Conservation (phyloP, 1,140 invertebrate genomes). For the Polypedilum vanderplanki region DNA sequence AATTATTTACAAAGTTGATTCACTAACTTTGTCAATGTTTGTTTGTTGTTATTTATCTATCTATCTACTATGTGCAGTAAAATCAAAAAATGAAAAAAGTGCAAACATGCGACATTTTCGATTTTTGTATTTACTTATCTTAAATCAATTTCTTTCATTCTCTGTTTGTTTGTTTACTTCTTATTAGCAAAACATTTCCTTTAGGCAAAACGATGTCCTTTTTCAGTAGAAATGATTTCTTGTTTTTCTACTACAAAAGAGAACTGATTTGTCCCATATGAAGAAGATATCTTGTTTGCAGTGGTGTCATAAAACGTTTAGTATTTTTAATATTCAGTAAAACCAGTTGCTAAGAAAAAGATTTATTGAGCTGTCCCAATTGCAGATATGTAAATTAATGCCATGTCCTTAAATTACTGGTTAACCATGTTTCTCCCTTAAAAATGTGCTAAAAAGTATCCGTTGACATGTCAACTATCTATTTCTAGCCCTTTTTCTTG, state of each 20-base stretch:
- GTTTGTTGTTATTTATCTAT: not conserved
- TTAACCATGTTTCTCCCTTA: constrained; percentile 23
- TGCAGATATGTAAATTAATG: constrained; percentile 21
- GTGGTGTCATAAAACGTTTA: not conserved
- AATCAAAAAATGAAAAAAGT: not conserved
- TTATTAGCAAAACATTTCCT: too few species aligned
- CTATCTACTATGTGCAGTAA: not conserved
- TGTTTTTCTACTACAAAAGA: not conserved
- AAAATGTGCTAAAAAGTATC: constrained; percentile 6
- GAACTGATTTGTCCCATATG: not conserved
- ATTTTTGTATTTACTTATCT: not conserved
- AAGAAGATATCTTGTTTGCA: not conserved
- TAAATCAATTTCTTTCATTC: not conserved
- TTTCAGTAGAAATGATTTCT: not conserved
- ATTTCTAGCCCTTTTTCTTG: not conserved
- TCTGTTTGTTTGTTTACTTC: too few species aligned
- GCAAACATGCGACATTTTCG: not conserved
- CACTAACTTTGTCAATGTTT: not conserved
- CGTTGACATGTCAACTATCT: not conserved
- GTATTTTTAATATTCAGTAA: not conserved
- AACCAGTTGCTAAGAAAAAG: not conserved
- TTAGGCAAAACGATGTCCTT: not conserved
- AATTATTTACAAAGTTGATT: not conserved
- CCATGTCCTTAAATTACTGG: constrained; percentile 25
- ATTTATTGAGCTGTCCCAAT: not conserved